Conservation (phyloP, 1,140 invertebrate genomes). For the Chlorops oryzae region DNA sequence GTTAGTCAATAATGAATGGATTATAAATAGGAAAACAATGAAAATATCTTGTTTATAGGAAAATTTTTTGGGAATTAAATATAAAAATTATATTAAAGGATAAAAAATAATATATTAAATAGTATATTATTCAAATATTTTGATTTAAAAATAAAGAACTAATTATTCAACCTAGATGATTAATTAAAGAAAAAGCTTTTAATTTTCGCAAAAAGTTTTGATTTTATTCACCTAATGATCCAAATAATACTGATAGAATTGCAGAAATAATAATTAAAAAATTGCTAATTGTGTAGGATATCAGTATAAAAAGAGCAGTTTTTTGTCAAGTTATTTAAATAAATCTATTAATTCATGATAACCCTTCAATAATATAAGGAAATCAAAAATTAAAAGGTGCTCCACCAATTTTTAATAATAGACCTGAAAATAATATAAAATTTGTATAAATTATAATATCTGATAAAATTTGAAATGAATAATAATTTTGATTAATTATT, state of each 20-base stretch:
- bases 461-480: slow-evolving; percentile 17
- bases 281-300: slow-evolving; percentile 30
- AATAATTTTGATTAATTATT: slow-evolving; percentile 36
- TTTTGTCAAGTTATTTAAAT: slow-evolving; percentile 50
- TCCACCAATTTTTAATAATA: no score
- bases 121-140: no score
- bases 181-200: no score
- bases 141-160: slow-evolving; percentile 29
- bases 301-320: slow-evolving; percentile 48
- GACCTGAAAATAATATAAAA: slow-evolving; percentile 18
- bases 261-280: no score
- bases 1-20: slow-evolving; percentile 40
- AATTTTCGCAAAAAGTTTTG: slow-evolving; percentile 50
- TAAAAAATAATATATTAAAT: slow-evolving; percentile 43
- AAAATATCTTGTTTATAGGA: slow-evolving; percentile 46
- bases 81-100: slow-evolving; percentile 36
- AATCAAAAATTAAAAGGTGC: no score
- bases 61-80: slow-evolving; percentile 41
- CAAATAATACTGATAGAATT: no score
- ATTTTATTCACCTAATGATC: no score
- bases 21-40: slow-evolving; percentile 27
- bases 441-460: background rate
- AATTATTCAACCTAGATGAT: no score
- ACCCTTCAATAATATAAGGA: slow-evolving; percentile 42
- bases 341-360: slow-evolving; percentile 43